These are phyloP conservation scores for Drusus annulatus DNA, from an alignment of 1,140 invertebrate genomes.

Conservation along the genomic window DNA sequence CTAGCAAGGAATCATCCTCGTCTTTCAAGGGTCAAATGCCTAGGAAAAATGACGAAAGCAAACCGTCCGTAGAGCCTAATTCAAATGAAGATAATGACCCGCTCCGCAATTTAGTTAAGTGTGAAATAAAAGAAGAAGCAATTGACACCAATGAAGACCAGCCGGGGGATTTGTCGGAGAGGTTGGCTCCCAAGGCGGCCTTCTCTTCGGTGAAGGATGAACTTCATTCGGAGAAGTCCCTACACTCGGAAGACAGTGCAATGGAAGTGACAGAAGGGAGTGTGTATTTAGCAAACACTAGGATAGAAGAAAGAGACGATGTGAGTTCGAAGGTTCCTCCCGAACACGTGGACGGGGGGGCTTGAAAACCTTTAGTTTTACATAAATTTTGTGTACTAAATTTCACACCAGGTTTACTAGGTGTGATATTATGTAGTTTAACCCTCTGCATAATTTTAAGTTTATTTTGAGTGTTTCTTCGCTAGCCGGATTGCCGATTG, in stretches of 20 bases:
- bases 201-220: neutral
- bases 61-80: constrained; percentile 14
- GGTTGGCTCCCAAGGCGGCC: constrained; percentile 3
- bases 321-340: constrained; percentile 9
- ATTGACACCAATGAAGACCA: neutral
- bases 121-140: constrained; percentile 6
- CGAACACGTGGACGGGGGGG: constrained; percentile 2
- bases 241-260: neutral
- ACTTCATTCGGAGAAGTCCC: neutral
- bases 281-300: neutral
- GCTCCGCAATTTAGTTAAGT: neutral
- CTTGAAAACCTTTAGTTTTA: constrained; percentile 13
- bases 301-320: constrained; percentile 10
- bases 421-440: constrained; percentile 15
- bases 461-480: neutral
- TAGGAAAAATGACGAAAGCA: neutral
- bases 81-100: neutral
- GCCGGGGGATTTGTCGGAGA: neutral
- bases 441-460: constrained; percentile 1
- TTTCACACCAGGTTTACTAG: constrained; percentile 1
- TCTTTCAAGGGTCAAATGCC: neutral
- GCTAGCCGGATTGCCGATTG: neutral
- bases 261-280: neutral
- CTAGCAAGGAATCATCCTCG: neutral
- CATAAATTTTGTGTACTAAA: constrained; percentile 8